Conservation (phyloP, 2,113 vertebrate genomes). For the Solea solea region DNA sequence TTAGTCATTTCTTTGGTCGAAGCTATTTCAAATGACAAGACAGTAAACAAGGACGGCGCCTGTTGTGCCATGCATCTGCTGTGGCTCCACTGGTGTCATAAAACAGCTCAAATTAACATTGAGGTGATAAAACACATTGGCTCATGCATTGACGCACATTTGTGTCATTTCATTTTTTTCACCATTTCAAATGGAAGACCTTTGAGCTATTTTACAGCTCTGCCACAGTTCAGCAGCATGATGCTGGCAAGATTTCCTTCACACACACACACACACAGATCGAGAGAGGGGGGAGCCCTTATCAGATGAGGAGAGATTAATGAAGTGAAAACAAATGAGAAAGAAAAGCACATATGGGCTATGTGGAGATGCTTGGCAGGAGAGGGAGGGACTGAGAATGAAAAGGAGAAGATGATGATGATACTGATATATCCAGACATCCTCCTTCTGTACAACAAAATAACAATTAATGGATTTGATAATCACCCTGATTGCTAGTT, state of each 20-base stretch:
- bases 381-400: background rate
- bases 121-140: constrained; percentile 24
- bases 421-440: background rate
- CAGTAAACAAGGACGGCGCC: background rate
- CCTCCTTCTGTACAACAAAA: background rate
- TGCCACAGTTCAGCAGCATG: constrained; percentile 52
- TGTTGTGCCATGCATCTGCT: constrained; percentile 30
- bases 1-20: constrained; percentile 28
- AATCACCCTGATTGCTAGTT: too few species aligned
- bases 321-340: constrained; percentile 11
- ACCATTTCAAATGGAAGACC: too few species aligned
- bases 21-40: constrained; percentile 13
- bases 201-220: constrained; percentile 30
- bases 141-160: background rate
- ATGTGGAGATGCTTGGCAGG: background rate
- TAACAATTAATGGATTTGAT: background rate
- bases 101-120: constrained; percentile 34
- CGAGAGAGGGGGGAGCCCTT: background rate
- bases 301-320: constrained; percentile 18
- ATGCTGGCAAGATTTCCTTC: constrained; percentile 45
- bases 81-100: constrained; percentile 26
- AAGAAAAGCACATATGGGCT: constrained; percentile 12
- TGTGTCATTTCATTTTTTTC: too few species aligned
- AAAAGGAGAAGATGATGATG: background rate
- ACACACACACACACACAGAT: constrained; percentile 12